phyloP scores from a whole-genome alignment of 2,797 vertebrate genomes.

The Crenuchus spilurus region DNA sequence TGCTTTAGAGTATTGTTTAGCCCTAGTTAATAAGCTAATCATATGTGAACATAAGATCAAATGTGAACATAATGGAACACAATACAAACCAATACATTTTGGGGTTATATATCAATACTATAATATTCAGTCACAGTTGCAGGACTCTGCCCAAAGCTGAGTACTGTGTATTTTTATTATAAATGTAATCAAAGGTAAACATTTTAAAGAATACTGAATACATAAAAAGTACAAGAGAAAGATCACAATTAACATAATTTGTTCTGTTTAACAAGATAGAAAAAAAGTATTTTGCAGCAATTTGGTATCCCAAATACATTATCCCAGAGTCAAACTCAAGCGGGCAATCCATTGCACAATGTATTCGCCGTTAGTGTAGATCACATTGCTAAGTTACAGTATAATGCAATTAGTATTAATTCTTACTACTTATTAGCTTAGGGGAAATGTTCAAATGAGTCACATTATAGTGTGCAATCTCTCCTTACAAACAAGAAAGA shows the following conservation, averaged over 20 bases:
- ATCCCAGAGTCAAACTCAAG: neutral
- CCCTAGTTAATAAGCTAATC: no score
- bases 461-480: neutral
- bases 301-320: conserved; percentile 12
- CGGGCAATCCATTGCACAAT: neutral
- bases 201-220: neutral
- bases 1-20: no score
- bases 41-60: no score
- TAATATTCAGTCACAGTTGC: neutral
- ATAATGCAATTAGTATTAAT: neutral
- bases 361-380: neutral
- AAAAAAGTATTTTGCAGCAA: neutral
- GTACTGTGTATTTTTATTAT: neutral
- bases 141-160: neutral
- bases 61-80: no score
- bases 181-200: neutral
- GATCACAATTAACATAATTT: neutral
- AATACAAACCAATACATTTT: no score
- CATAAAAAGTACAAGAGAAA: neutral
- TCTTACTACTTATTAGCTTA: neutral
- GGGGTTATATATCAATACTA: no score
- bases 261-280: neutral
- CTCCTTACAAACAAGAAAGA: neutral
- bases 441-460: neutral
- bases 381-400: neutral